phyloP scores from a whole-genome alignment of 2,888 invertebrate species.

The Conus canariensis region DNA sequence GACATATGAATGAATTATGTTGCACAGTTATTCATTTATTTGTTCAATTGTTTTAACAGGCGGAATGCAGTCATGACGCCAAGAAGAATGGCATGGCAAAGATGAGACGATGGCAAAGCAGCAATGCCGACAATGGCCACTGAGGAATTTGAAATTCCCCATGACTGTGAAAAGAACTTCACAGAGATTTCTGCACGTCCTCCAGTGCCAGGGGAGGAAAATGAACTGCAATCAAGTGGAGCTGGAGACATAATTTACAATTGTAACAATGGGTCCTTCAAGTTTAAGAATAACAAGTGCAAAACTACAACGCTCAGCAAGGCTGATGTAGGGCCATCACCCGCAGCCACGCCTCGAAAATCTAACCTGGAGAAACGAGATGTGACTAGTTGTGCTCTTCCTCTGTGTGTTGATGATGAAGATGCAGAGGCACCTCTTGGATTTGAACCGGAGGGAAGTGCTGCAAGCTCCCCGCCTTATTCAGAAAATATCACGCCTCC shows the following conservation, averaged over 20 bases:
- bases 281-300: slow-evolving; percentile 63
- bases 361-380: slow-evolving; percentile 69
- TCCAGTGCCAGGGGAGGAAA: slow-evolving; percentile 77
- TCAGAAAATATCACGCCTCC: slow-evolving; percentile 81
- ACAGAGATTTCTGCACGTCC: slow-evolving; percentile 76
- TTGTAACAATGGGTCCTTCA: slow-evolving; percentile 73
- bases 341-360: slow-evolving; percentile 74
- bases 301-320: slow-evolving; percentile 63
- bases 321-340: slow-evolving; percentile 68
- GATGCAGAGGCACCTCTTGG: slow-evolving; percentile 80
- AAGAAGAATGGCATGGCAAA: slow-evolving; percentile 9
- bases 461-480: slow-evolving; percentile 79
- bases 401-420: slow-evolving; percentile 47
- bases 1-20: no score
- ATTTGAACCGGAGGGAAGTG: slow-evolving; percentile 83
- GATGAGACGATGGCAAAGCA: slow-evolving; percentile 38
- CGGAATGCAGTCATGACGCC: neutral
- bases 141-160: slow-evolving; percentile 71
- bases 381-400: slow-evolving; percentile 39
- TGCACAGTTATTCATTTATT: no score
- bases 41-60: neutral
- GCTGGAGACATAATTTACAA: slow-evolving; percentile 67
- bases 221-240: slow-evolving; percentile 75
- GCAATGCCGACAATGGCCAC: slow-evolving; percentile 59
- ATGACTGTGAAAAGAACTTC: slow-evolving; percentile 74